Percentiles rank a stretch among this genome's conserved stretches.
phyloP scores from a whole-genome alignment of 2,888 invertebrate genomes.

The Drosophila pseudotakahashii region DNA sequence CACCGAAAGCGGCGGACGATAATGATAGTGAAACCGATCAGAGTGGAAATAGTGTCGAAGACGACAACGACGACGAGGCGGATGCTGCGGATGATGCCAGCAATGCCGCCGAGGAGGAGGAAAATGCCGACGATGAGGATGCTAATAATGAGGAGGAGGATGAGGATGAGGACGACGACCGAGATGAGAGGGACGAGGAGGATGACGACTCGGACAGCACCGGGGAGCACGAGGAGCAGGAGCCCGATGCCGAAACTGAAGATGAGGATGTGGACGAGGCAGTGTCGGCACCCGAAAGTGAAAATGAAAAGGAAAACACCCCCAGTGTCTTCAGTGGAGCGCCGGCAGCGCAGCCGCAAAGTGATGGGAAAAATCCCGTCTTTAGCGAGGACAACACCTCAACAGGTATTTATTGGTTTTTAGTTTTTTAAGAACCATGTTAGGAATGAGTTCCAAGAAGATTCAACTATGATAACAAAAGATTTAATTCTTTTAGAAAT shows the following conservation, averaged over 20 bases:
- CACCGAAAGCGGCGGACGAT: conserved; percentile 70
- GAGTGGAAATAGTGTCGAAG: conserved; percentile 84
- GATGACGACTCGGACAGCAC: conserved; percentile 36
- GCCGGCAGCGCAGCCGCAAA: conserved; percentile 20
- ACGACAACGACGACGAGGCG: conserved; percentile 85
- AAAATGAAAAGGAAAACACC: conserved; percentile 48
- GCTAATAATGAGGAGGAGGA: conserved; percentile 82
- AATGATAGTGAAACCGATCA: conserved; percentile 85
- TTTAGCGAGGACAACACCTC: conserved; percentile 56
- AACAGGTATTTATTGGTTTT: conserved; percentile 23
- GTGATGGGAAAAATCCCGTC: conserved; percentile 55
- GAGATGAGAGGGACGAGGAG: conserved; percentile 15
- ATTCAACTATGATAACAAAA: too few species aligned
- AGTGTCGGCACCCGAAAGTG: conserved; percentile 42
- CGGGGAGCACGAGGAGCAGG: conserved; percentile 37
- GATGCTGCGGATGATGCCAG: conserved; percentile 42
- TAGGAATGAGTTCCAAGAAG: too few species aligned
- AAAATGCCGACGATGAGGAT: conserved; percentile 44
- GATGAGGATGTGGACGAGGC: conserved; percentile 52
- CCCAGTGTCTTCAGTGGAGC: conserved; percentile 25
- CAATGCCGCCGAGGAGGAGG: conserved; percentile 44
- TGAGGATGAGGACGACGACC: conserved; percentile 33
- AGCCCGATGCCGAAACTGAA: conserved; percentile 54
- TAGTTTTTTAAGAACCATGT: not conserved
- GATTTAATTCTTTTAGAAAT: too few species aligned